Percentiles rank a stretch among this genome's conserved stretches.
These are phyloP conservation scores for Dryas iulia DNA, from an alignment of 1,140 invertebrate species.

Conservation along the genomic window DNA sequence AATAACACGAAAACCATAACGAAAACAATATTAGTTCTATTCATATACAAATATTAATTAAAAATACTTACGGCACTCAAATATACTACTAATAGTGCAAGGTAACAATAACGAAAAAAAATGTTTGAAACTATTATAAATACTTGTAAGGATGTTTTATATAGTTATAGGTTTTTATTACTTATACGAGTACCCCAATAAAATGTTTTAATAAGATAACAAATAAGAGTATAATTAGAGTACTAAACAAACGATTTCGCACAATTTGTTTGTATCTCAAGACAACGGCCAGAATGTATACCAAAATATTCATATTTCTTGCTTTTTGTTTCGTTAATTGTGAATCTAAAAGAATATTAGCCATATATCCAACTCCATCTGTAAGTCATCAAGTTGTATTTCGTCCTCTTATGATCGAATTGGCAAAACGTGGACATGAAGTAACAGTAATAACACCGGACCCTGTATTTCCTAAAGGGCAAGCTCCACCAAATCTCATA, in stretches of 20 bases:
- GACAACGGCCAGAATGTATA: background rate
- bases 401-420: constrained; percentile 2
- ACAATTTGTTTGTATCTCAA: background rate
- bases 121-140: too few species aligned
- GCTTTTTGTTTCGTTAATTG: background rate
- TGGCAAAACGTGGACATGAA: constrained; percentile 4
- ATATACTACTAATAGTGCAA: too few species aligned
- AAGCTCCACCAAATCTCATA: background rate
- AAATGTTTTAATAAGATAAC: background rate
- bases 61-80: too few species aligned
- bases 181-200: background rate
- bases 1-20: too few species aligned
- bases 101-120: too few species aligned
- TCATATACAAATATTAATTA: too few species aligned
- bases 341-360: constrained; percentile 5
- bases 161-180: background rate
- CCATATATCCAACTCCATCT: background rate
- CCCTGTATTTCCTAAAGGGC: background rate
- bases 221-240: background rate
- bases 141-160: background rate
- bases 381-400: constrained; percentile 5
- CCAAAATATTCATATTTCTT: background rate
- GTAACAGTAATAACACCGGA: constrained; percentile 1
- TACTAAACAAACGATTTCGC: background rate
- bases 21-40: too few species aligned